Evolutionary conservation across 2,888 invertebrate genomes (phyloP).

Genomic region (Arge pagana): DNA sequence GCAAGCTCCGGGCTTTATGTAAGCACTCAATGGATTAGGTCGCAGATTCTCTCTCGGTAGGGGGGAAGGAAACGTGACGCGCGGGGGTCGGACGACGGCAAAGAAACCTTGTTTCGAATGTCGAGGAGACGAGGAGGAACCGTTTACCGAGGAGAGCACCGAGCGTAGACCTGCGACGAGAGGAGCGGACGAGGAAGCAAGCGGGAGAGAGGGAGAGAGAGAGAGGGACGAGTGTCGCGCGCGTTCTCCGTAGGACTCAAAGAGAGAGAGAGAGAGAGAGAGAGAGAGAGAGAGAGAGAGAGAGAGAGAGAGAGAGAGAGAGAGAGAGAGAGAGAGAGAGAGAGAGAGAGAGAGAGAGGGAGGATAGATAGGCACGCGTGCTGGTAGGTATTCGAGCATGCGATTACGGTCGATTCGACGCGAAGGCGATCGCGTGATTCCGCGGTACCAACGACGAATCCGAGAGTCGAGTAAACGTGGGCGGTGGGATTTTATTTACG

Average conservation of each 20-base stretch:
- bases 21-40: constrained; percentile 39
- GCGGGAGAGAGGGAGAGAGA: constrained; percentile 7
- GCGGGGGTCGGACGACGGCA: constrained; percentile 10
- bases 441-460: too few relatives aligned
- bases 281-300: neutral
- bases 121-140: constrained; percentile 1
- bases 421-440: too few relatives aligned
- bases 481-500: too few relatives aligned
- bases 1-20: constrained; percentile 36
- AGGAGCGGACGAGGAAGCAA: constrained; percentile 15
- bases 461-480: too few relatives aligned
- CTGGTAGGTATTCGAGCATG: too few relatives aligned
- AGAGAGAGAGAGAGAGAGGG: constrained; percentile 18
- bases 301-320: neutral
- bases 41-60: constrained; percentile 29
- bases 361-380: too few relatives aligned
- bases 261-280: constrained; percentile 6
- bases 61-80: too few relatives aligned
- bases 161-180: constrained; percentile 8
- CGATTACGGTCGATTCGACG: too few relatives aligned
- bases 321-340: constrained; percentile 8
- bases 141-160: constrained; percentile 4
- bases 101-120: constrained; percentile 15
- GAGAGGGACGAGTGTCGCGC: too few relatives aligned
- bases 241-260: too few relatives aligned